phyloP scores from a whole-genome alignment of 2,888 invertebrate genomes.

The Zele albiditarsus region DNA sequence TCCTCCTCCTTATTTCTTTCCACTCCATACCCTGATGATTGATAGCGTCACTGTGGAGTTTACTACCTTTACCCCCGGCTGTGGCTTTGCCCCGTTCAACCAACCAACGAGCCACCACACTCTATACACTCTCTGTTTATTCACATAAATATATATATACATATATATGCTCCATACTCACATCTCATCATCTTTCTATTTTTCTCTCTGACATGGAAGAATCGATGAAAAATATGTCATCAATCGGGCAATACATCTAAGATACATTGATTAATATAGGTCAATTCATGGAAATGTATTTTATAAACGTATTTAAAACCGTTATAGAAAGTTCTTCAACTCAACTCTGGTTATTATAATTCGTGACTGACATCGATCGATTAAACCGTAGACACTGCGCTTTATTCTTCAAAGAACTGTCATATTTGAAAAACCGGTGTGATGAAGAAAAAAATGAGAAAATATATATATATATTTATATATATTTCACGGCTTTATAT shows the following conservation, averaged over 20 bases:
- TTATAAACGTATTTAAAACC: background rate
- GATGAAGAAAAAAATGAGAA: background rate
- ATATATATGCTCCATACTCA: background rate
- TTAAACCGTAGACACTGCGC: background rate
- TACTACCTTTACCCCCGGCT: conserved; percentile 53
- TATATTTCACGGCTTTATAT: background rate
- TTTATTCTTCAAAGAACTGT: background rate
- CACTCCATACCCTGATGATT: conserved; percentile 53
- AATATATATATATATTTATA: background rate
- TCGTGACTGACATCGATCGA: conserved; percentile 18
- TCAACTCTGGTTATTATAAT: background rate
- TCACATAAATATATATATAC: background rate
- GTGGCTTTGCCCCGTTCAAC: conserved; percentile 17
- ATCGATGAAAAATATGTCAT: conserved; percentile 45
- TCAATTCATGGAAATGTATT: background rate
- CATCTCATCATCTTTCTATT: background rate
- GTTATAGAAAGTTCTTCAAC: conserved; percentile 1
- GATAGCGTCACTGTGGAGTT: conserved; percentile 61
- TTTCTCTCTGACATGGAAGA: conserved; percentile 36
- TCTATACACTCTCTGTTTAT: conserved; percentile 35
- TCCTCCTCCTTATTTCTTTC: conserved; percentile 28
- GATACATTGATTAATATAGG: conserved; percentile 17
- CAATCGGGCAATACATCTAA: background rate
- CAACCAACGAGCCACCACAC: conserved; percentile 46
- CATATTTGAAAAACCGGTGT: background rate